phyloP scores from a whole-genome alignment of 2,797 vertebrate species.

The Bradypodion pumilum region DNA sequence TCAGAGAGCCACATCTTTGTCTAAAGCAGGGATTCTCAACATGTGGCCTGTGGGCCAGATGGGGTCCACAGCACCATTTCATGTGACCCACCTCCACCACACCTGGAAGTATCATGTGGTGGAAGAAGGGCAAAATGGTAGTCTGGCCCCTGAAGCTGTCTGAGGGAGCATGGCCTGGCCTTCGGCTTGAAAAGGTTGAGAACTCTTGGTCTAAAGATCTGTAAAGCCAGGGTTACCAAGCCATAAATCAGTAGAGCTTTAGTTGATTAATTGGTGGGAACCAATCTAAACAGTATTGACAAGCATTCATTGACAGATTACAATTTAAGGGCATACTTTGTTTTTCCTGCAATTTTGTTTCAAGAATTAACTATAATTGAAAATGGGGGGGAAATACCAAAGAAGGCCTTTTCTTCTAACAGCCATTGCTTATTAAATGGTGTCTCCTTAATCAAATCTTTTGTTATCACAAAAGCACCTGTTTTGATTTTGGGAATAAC shows the following conservation, averaged over 20 bases:
- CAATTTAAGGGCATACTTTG: not conserved
- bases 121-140: too few species aligned
- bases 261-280: not conserved
- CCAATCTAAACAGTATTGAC: not conserved
- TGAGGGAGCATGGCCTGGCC: too few species aligned
- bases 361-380: not conserved
- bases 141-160: too few species aligned
- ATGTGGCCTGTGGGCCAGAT: too few species aligned
- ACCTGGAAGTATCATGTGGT: too few species aligned
- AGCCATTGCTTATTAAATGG: not conserved
- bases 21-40: too few species aligned
- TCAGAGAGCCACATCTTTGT: not conserved
- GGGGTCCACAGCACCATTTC: too few species aligned
- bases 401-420: not conserved
- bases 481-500: not conserved
- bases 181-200: too few species aligned
- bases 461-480: not conserved
- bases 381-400: not conserved
- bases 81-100: too few species aligned
- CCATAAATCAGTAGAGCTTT: not conserved
- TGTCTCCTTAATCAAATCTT: not conserved
- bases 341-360: not conserved
- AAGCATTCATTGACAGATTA: not conserved
- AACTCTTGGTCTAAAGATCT: too few species aligned
- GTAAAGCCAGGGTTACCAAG: not conserved